phyloP scores from a whole-genome alignment of 2,888 invertebrate genomes.

The Alloplasta piceator region DNA sequence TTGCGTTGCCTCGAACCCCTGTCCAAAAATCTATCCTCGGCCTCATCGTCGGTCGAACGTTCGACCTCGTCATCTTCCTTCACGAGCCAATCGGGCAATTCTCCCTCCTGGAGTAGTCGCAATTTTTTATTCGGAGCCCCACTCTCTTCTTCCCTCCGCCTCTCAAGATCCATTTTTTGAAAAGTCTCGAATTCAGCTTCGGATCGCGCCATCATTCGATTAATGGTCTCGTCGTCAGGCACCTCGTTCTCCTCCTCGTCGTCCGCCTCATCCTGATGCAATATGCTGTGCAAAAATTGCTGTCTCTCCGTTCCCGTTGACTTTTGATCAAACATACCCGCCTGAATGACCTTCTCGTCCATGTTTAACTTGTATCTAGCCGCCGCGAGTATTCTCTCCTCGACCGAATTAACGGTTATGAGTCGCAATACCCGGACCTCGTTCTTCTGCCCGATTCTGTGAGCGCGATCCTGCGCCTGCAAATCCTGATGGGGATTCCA shows the following conservation, averaged over 20 bases:
- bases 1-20: slow-evolving; percentile 96
- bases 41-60: slow-evolving; percentile 88
- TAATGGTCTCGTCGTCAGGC: slow-evolving; percentile 99
- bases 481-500: slow-evolving; percentile 99
- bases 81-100: slow-evolving; percentile 97
- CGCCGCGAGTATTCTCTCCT: slow-evolving; percentile 98
- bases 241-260: slow-evolving; percentile 98
- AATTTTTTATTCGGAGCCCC: slow-evolving; percentile 90
- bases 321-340: slow-evolving; percentile 99
- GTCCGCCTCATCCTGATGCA: slow-evolving; percentile 97
- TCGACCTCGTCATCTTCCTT: slow-evolving; percentile 98
- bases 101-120: slow-evolving; percentile 96
- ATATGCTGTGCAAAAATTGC: slow-evolving; percentile 96
- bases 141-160: slow-evolving; percentile 90
- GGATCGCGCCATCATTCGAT: slow-evolving; percentile 98
- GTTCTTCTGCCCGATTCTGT: slow-evolving; percentile 99
- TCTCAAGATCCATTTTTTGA: slow-evolving; percentile 96
- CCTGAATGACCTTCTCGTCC: slow-evolving; percentile 99
- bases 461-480: slow-evolving; percentile 99
- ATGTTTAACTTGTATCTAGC: slow-evolving; percentile 99
- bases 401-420: slow-evolving; percentile 99
- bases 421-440: slow-evolving; percentile 98
- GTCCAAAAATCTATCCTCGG: slow-evolving; percentile 92
- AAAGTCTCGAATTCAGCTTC: slow-evolving; percentile 98
- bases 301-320: slow-evolving; percentile 98